A percentile compares a stretch with the other conserved stretches of the same genome.
These are phyloP conservation scores for Chironex yamaguchii DNA, from an alignment of 30 jellyfish, hydroid and myxozoan genomes.

Conservation along the genomic window DNA sequence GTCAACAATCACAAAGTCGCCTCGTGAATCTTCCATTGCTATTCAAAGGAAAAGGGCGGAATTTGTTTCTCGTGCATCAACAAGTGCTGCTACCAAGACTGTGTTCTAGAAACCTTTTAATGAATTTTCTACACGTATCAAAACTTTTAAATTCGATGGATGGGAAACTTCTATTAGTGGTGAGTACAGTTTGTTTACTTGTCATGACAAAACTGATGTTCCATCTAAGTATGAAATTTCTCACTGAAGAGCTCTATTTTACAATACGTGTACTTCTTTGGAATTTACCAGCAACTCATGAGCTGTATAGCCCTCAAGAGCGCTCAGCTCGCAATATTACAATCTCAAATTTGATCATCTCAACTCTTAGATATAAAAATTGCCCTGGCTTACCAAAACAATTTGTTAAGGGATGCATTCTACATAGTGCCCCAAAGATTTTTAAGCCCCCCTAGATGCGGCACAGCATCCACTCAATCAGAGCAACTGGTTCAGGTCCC, in stretches of 20 bases:
- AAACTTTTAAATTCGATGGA: conserved; percentile 24
- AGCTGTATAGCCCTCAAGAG: too few species aligned
- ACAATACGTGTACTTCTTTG: conserved; percentile 47
- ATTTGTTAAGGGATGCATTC: too few species aligned
- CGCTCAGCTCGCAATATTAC: too few species aligned
- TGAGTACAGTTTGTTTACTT: conserved; percentile 1
- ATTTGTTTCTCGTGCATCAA: not conserved
- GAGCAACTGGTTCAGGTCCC: too few species aligned
- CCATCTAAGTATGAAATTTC: conserved; percentile 45
- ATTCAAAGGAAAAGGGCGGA: conserved; percentile 12
- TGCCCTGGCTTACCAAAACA: too few species aligned
- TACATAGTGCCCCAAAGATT: too few species aligned
- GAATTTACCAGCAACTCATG: conserved; percentile 40
- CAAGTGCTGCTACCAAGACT: not conserved
- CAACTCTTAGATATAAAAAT: too few species aligned
- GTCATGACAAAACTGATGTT: too few species aligned
- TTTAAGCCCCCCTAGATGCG: too few species aligned
- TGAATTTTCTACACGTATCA: conserved; percentile 39
- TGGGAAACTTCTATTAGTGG: conserved; percentile 32
- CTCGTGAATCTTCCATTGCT: conserved; percentile 36
- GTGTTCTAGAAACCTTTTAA: conserved; percentile 9
- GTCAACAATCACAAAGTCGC: conserved; percentile 7
- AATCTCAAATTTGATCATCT: too few species aligned
- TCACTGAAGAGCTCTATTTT: too few species aligned
- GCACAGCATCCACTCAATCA: too few species aligned